Percentiles rank a stretch among this genome's conserved stretches.
phyloP scores from a whole-genome alignment of 2,888 invertebrate genomes.

The Trichogramma dendrolimi region DNA sequence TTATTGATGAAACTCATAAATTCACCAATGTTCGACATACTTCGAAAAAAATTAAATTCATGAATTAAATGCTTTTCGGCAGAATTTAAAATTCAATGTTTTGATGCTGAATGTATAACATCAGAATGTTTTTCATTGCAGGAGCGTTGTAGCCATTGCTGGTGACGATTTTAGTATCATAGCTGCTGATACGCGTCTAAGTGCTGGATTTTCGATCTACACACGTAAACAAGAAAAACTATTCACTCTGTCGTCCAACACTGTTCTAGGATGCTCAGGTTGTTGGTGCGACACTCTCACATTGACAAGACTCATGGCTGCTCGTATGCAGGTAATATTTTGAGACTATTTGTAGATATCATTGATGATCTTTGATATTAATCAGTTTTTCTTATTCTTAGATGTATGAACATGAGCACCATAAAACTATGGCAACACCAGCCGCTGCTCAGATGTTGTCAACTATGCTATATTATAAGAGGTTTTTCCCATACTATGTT shows the following conservation, averaged over 20 bases:
- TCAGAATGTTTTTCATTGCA: constrained; percentile 46
- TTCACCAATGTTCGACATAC: too few relatives aligned
- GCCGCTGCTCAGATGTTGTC: constrained; percentile 95
- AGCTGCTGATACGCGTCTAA: constrained; percentile 91
- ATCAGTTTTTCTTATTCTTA: constrained; percentile 41
- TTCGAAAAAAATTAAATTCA: too few relatives aligned
- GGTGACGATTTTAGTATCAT: constrained; percentile 93
- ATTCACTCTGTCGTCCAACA: constrained; percentile 73
- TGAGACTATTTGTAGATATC: background rate
- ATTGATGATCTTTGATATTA: background rate
- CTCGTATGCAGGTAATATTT: constrained; percentile 71
- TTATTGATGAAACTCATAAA: too few relatives aligned
- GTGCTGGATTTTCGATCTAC: constrained; percentile 85
- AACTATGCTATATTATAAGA: constrained; percentile 89
- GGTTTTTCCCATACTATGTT: constrained; percentile 98
- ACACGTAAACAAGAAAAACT: constrained; percentile 85
- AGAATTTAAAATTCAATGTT: too few relatives aligned
- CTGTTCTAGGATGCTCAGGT: constrained; percentile 90
- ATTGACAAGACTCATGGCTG: constrained; percentile 75
- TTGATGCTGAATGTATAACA: constrained; percentile 7
- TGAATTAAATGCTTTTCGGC: too few relatives aligned
- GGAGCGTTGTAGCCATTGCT: constrained; percentile 91
- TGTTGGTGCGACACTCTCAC: constrained; percentile 98
- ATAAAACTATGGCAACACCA: constrained; percentile 85
- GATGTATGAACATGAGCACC: constrained; percentile 93